Evolutionary conservation across 2,888 invertebrate species (phyloP).

Genomic region (Agrotis ipsilon): DNA sequence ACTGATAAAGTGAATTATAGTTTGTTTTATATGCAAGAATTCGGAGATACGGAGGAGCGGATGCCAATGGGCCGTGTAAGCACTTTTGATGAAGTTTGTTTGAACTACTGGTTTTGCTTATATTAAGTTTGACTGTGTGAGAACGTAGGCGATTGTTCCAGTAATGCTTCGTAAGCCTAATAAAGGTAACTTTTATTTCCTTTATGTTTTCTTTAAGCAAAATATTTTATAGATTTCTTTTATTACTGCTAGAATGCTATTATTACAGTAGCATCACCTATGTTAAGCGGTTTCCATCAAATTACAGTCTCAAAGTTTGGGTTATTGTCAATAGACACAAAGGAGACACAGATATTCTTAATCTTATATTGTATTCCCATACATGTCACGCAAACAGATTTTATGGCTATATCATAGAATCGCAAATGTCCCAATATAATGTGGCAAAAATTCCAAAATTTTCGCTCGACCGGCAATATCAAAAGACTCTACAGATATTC

Average conservation of each 20-base stretch:
- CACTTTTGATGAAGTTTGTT: slow-evolving; percentile 70
- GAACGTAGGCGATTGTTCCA: slow-evolving; percentile 11
- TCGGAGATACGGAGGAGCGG: slow-evolving; percentile 77
- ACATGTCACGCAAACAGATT: slow-evolving; percentile 53
- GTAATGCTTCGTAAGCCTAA: not conserved
- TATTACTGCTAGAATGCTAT: too few species aligned
- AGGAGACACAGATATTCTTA: slow-evolving; percentile 46
- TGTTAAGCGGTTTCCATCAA: slow-evolving; percentile 27
- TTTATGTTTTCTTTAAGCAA: not conserved
- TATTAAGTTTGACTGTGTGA: slow-evolving; percentile 23
- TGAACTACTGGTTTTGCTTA: slow-evolving; percentile 61
- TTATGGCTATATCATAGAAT: slow-evolving; percentile 57
- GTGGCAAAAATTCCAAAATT: slow-evolving; percentile 47
- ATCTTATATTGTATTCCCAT: slow-evolving; percentile 45
- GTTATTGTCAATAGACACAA: slow-evolving; percentile 33
- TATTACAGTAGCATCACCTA: not conserved
- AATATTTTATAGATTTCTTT: too few species aligned
- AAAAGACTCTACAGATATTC: slow-evolving; percentile 67
- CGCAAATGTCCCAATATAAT: slow-evolving; percentile 45
- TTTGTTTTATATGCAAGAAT: slow-evolving; percentile 84
- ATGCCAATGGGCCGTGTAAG: slow-evolving; percentile 82
- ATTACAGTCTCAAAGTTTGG: slow-evolving; percentile 15
- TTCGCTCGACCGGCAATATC: slow-evolving; percentile 70
- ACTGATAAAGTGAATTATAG: slow-evolving; percentile 82
- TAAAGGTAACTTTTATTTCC: not conserved